Evolutionary conservation across 2,888 invertebrate genomes (phyloP).

Genomic region (Strigamia crassipes): DNA sequence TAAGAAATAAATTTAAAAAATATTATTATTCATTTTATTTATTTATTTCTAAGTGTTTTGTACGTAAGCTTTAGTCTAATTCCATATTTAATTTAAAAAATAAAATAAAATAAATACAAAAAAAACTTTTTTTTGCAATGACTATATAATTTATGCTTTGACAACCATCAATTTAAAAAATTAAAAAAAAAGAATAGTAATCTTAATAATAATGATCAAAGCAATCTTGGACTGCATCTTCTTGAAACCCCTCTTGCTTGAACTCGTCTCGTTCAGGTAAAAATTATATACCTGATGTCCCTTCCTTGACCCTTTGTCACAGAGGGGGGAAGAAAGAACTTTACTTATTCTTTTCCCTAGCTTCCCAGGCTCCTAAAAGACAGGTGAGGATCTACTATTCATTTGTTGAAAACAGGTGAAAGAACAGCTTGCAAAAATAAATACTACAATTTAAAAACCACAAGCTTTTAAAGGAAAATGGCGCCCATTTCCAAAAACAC

Average conservation of each 20-base stretch:
- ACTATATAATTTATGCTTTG: no score
- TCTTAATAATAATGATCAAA: slow-evolving; percentile 2
- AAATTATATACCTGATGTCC: slow-evolving; percentile 1
- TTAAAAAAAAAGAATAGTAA: background rate
- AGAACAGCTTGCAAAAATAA: background rate
- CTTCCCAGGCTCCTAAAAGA: background rate
- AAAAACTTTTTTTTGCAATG: no score
- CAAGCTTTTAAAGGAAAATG: background rate
- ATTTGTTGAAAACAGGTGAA: slow-evolving; percentile 37
- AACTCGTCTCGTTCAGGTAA: background rate
- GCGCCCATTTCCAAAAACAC: background rate
- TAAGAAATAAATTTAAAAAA: no score
- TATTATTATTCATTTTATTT: no score
- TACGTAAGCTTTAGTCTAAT: no score
- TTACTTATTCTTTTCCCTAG: background rate
- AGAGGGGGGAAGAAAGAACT: background rate
- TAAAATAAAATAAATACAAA: no score
- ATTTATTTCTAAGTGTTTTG: no score
- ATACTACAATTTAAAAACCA: slow-evolving; percentile 1
- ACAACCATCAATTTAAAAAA: no score
- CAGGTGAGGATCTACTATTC: slow-evolving; percentile 21
- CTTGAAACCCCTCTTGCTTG: background rate
- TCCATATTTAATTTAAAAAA: no score
- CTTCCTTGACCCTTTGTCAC: background rate
- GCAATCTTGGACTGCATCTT: background rate